Evolutionary conservation across 2,113 vertebrate species (phyloP).

Genomic region (Centrocercus urophasianus): DNA sequence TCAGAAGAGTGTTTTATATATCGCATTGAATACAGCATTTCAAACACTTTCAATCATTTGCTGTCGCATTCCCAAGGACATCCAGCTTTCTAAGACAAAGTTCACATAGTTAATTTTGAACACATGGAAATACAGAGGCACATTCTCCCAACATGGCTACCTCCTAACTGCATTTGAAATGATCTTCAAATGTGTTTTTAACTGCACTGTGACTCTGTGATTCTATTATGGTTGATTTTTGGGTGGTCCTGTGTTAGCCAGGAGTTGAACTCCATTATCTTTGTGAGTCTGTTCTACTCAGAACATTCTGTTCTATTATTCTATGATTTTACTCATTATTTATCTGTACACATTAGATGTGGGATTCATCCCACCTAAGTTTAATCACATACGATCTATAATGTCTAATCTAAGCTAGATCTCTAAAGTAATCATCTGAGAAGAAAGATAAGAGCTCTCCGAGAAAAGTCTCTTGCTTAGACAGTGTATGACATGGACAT

Average conservation of each 20-base stretch:
- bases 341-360: not conserved
- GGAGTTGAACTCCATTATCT: not conserved
- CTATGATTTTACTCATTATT: not conserved
- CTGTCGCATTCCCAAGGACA: not conserved
- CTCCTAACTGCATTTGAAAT: not conserved
- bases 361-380: not conserved
- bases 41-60: not conserved
- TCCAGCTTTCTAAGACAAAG: not conserved
- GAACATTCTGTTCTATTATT: not conserved
- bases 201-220: not conserved
- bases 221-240: not conserved
- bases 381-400: accelerated
- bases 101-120: not conserved
- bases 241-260: not conserved
- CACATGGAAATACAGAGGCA: not conserved
- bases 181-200: not conserved
- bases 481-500: not conserved
- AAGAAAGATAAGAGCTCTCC: not conserved
- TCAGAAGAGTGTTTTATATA: not conserved
- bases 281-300: not conserved
- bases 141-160: not conserved
- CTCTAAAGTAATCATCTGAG: not conserved
- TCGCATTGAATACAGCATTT: not conserved
- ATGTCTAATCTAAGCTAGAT: not conserved
- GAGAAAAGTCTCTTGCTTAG: not conserved